Evolutionary conservation across 53 echinoderm and acorn worm species (phyloP), one percentile per base, ranked within the genome.

Genomic region (Zoroaster sp.): DNA sequence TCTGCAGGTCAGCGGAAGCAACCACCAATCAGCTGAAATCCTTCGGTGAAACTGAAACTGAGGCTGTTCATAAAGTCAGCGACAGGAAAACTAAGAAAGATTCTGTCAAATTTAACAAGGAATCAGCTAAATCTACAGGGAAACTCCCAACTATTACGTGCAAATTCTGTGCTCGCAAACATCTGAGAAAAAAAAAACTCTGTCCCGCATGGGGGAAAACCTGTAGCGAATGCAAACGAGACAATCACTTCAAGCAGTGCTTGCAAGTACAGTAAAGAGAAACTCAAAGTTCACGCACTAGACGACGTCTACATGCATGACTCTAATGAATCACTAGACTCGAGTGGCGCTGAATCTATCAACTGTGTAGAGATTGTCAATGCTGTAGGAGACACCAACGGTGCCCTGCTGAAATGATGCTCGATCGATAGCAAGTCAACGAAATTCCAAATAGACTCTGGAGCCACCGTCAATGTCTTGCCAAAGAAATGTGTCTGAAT

Each of bases 111-210:
- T 14, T 18, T 15, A 51, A 15, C 15, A 51, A 51, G 51, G 51
- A 51, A 3, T 15, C 51, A 51, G 51, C 51, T 51, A 51, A 51
- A 51, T 3, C 14, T 15, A 15, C 51, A 20, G 21, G 74, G 45
- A 41, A 18, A 20, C 44, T 18, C 10, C 15, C 21, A 66, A 40
- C 3, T 4, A 83, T 53, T n/a, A 21, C 36, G 28, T 86, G 87
- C 71, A 68, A 85, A 35, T 90, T 75, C 44, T 90, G 91, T 54
- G 85, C 83, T 8, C 13, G 44, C 11, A 63, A 3, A 34, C 86
- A 91, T 23, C 39, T n/a, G 36, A 68, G 74, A 44, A 47, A 47
- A 40, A 77, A 76, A 33, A 66, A 87, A 53, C 46, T 5, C 69
- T 77, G 32, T 78, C 78, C 1, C 76, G 78, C 25, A 77, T 30